A percentile compares a stretch with the other conserved stretches of the same genome.
Evolutionary conservation across 2,888 invertebrate species (phyloP).

Genomic region (Eucera pruinosa): DNA sequence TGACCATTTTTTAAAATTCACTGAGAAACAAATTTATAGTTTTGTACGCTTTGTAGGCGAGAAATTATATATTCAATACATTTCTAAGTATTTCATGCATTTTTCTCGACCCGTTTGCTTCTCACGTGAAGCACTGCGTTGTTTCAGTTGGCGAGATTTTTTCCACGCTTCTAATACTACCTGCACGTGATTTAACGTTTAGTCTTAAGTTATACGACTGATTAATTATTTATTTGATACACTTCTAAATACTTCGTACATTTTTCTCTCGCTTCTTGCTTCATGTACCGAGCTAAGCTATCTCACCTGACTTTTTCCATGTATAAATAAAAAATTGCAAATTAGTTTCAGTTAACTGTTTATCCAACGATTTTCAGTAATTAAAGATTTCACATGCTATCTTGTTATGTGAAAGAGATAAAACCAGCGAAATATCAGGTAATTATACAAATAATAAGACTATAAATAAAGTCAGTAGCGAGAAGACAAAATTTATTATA

Average conservation of each 20-base stretch:
- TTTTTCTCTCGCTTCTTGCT: background rate
- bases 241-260: background rate
- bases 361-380: background rate
- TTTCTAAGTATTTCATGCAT: background rate
- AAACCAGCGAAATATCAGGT: too few relatives aligned
- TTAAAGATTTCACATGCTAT: too few relatives aligned
- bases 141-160: too few relatives aligned
- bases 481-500: too few relatives aligned
- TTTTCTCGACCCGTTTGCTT: background rate
- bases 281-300: background rate
- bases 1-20: background rate
- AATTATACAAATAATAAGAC: too few relatives aligned
- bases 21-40: background rate
- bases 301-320: too few relatives aligned
- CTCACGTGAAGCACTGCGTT: too few relatives aligned
- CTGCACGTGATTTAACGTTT: background rate
- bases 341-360: background rate
- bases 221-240: background rate
- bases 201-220: background rate
- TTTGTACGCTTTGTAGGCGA: background rate
- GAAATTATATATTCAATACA: background rate
- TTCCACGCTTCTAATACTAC: too few relatives aligned
- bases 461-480: too few relatives aligned
- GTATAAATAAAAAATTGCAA: too few relatives aligned
- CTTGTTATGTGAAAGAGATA: too few relatives aligned